Conservation (phyloP, 2,888 invertebrate species). For the Drosophila eohydei region DNA sequence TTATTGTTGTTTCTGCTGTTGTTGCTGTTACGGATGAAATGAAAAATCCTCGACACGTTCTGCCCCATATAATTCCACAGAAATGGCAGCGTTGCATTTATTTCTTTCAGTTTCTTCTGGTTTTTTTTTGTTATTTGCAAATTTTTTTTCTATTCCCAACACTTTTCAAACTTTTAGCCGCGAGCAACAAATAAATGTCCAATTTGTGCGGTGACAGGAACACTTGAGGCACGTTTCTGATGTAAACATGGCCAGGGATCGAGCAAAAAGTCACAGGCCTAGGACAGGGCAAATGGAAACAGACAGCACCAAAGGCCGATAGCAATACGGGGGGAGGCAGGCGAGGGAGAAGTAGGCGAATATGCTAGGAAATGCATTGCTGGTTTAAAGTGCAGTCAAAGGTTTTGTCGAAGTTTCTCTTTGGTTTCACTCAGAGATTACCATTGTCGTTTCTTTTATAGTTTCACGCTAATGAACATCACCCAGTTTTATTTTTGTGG, state of each 20-base stretch:
- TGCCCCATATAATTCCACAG: conserved; percentile 62
- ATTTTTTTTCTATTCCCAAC: conserved; percentile 35
- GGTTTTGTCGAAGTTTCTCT: conserved; percentile 51
- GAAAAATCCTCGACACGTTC: conserved; percentile 74
- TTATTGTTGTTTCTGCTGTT: conserved; percentile 7
- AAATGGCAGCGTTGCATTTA: conserved; percentile 50
- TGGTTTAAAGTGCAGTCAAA: conserved; percentile 64
- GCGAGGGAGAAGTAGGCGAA: background rate
- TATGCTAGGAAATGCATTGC: conserved; percentile 41
- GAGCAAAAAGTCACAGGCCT: conserved; percentile 68
- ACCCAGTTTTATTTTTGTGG: conserved; percentile 69
- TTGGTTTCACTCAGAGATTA: conserved; percentile 42
- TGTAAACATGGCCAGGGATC: conserved; percentile 75
- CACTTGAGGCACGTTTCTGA: conserved; percentile 80
- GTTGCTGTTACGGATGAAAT: conserved; percentile 44
- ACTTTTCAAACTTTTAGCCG: conserved; percentile 60
- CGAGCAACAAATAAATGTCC: conserved; percentile 79
- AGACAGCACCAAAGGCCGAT: conserved; percentile 14
- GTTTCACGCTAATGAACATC: conserved; percentile 79
- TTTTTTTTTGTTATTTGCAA: conserved; percentile 15
- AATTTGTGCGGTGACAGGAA: conserved; percentile 81
- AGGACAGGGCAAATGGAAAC: conserved; percentile 46
- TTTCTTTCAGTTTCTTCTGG: conserved; percentile 16
- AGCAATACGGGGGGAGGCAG: background rate
- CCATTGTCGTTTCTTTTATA: conserved; percentile 62